Evolutionary conservation across 2,888 invertebrate genomes (phyloP), one percentile per base, ranked within the genome.

Genomic region (Archips crataeganus): DNA sequence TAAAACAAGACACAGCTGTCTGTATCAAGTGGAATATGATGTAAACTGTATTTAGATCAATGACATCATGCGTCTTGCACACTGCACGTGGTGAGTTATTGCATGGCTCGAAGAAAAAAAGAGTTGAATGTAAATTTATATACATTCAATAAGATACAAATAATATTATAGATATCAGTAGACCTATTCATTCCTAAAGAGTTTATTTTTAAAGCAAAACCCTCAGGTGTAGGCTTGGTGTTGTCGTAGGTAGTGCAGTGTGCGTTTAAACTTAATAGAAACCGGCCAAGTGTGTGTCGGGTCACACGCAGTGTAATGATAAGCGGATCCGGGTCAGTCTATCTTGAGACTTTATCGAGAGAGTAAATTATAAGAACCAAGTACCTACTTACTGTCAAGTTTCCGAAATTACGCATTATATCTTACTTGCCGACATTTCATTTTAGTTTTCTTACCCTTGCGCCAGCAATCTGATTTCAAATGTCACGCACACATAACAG

Each of bases 41-140:
- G 63, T 45, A 47, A 63, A 63, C 13, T 47, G 47, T 63, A 47
- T 47, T 63, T 63, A 32, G 63, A 63, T 63, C 63, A 63, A 11
- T 63, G 63, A 63, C 63, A 63, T 63, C 63, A 63, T 63, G 32
- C 47, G 15, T 34, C 61, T 61, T 45, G 63, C 64, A 59, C 34
- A 39, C 47, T 63, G 63, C 64, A 59, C 13, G 47, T 36, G 36
- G 47, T 59, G 68, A 71, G 73, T 76, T 75, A n/a, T 60, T 32
- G 32, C 47, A 45, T 34, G 47, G 2, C 32, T 57, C 11, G 57
- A 54, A 57, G 11, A 57, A 57, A 23, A 57, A 57, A 57, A 57
- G 57, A 32, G 57, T 57, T 57, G 32, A 54, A 57, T 57, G 11
- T 32, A 57, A 23, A 57, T 57, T 10, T 57, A 57, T 57, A 57